Percentiles rank a stretch among this genome's conserved stretches.
phyloP scores from a whole-genome alignment of 2,113 vertebrate genomes.

The Calypte anna region DNA sequence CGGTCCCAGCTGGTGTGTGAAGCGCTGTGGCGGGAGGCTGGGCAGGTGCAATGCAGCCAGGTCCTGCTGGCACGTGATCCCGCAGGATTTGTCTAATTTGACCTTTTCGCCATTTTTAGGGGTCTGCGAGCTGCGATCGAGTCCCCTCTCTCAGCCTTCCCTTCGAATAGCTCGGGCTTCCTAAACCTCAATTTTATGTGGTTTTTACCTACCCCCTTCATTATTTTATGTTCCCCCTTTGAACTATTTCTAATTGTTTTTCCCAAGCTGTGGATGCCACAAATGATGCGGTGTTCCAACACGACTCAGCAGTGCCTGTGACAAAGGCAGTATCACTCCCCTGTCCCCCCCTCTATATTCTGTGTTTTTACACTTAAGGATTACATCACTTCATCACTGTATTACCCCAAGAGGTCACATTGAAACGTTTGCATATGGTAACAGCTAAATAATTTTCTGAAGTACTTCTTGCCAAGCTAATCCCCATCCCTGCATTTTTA shows the following conservation, averaged over 20 bases:
- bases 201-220: not conserved
- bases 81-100: accelerated
- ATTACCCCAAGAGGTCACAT: not conserved
- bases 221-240: not conserved
- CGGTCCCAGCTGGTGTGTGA: not conserved
- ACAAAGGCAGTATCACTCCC: not conserved
- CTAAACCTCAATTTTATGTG: not conserved
- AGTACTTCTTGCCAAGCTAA: not conserved
- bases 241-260: not conserved
- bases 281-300: not conserved
- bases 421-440: not conserved
- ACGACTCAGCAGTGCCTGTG: not conserved
- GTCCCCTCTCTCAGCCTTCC: not conserved
- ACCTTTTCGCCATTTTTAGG: not conserved
- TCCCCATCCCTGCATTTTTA: not conserved
- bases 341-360: not conserved
- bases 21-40: not conserved
- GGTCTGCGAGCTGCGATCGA: not conserved
- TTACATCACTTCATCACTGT: not conserved
- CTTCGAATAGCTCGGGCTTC: not conserved
- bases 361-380: not conserved
- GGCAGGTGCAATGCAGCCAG: not conserved
- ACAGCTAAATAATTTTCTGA: not conserved
- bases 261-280: not conserved
- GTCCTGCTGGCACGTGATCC: not conserved